A percentile compares a stretch with the other conserved stretches of the same genome.
Evolutionary conservation across 2,113 vertebrate species (phyloP).

Genomic region (Mormyrus iriodes): DNA sequence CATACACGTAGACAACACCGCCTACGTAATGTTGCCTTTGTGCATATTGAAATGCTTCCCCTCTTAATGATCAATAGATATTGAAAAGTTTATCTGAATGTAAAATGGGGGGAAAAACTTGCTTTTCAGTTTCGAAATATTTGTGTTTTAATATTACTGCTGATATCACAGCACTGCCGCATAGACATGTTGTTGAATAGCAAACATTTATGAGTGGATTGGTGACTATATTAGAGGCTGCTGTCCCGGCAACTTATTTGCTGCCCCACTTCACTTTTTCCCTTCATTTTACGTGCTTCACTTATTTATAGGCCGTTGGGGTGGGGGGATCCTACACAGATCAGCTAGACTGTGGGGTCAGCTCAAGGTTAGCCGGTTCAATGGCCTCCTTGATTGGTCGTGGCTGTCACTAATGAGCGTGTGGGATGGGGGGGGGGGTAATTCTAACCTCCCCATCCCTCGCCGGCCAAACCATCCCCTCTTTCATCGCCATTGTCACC

Average conservation of each 20-base stretch:
- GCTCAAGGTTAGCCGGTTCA: conserved; percentile 63
- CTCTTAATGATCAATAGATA: neutral
- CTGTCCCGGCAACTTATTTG: neutral
- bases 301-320: conserved; percentile 60
- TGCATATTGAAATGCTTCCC: neutral
- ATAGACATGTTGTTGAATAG: neutral
- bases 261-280: conserved; percentile 8
- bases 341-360: conserved; percentile 58
- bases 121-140: neutral
- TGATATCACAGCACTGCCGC: neutral
- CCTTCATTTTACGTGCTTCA: conserved; percentile 42
- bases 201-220: neutral
- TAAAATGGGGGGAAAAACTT: neutral
- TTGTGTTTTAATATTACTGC: neutral
- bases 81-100: neutral
- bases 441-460: conserved; percentile 42
- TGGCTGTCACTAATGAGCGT: conserved; percentile 49
- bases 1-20: neutral
- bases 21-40: neutral
- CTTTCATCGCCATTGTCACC: conserved; percentile 51
- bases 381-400: conserved; percentile 54
- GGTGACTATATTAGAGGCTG: neutral
- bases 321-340: conserved; percentile 46
- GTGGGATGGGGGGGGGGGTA: conserved; percentile 50
- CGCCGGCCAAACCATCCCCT: conserved; percentile 40